Evolutionary conservation across 2,888 invertebrate genomes (phyloP).

Genomic region (Eurytoma adleriae): DNA sequence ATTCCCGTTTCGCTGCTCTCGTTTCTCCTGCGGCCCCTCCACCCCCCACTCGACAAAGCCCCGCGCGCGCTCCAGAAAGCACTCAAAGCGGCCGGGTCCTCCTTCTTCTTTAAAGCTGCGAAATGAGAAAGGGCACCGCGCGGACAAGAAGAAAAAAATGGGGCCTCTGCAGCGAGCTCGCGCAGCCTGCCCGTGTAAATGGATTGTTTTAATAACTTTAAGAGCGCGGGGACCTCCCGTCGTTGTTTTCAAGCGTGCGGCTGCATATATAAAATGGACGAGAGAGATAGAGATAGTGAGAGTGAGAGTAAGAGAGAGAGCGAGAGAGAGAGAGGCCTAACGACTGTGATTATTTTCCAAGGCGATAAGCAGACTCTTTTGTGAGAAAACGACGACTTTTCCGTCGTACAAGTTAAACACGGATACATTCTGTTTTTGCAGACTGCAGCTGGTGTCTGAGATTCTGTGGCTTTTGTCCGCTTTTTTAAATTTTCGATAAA

Average conservation of each 20-base stretch:
- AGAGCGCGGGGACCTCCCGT: slow-evolving; percentile 58
- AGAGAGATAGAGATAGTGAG: neutral
- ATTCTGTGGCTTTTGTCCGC: neutral
- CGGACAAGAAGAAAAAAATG: neutral
- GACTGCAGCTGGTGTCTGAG: neutral
- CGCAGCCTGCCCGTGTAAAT: slow-evolving; percentile 56
- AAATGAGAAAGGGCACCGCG: neutral
- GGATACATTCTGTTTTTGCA: neutral
- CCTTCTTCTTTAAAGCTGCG: neutral
- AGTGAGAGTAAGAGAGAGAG: neutral
- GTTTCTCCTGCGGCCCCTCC: neutral
- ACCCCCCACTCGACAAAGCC: neutral
- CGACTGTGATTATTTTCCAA: slow-evolving; percentile 48
- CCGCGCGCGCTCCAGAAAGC: neutral
- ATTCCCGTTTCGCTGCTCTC: slow-evolving; percentile 2
- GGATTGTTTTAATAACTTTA: slow-evolving; percentile 68
- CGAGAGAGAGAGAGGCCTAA: slow-evolving; percentile 12
- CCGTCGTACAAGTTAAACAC: neutral
- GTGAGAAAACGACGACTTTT: slow-evolving; percentile 13
- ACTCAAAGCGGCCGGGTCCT: neutral
- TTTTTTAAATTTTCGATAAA: slow-evolving; percentile 3
- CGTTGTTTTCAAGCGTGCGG: slow-evolving; percentile 26
- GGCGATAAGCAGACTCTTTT: slow-evolving; percentile 37
- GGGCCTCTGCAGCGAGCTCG: neutral
- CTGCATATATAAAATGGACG: slow-evolving; percentile 43